Evolutionary conservation across 1,140 invertebrate genomes (phyloP), one percentile per base, ranked within the genome.

Genomic region (Cotesia typhae): DNA sequence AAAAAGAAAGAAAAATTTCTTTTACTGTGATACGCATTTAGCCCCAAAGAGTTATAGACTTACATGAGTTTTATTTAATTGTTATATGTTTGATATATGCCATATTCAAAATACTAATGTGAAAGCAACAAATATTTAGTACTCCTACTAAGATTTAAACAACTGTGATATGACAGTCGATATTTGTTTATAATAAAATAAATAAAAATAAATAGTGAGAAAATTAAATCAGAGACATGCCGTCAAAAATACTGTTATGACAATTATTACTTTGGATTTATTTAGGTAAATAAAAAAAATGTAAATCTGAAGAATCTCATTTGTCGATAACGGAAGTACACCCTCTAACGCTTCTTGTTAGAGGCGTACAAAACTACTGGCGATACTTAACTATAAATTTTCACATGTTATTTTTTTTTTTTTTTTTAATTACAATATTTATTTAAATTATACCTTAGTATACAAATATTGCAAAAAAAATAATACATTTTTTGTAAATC

Each of bases 401-500:
- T n/a, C 12, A 17, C 12, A 2, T 55, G n/a, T 55, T 6, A 14
- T 12, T 14, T 14, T 14, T 14, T 3, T 47, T 14, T 3, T 47
- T 47, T 47, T 47, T 9, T 47, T 55, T 3, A 55, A 14, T 55
- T 55, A 14, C 5, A 55, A 55, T 0, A 55, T 55, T 55, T 17
- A 5, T 55, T 55, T 7, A 47, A 7, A 7, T 47, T 47, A 9
- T 47, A 47, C 10, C 10, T 6, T 5, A 47, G 1, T 6, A 6
- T 9, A 47, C 6, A 57, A 57, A 12, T 5, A 57, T 12, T 9
- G n/a, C 6, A 20, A n/a, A 20, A 57, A 17, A 57, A 47, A 14
- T 14, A 47, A 47, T 47, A 47, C 4, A 47, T 9, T 0, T 12
- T 20, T 57, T 57, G 17, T 82, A 93, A 96, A 78, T 94, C 94